Base-by-base conservation (phyloP, 2,113 vertebrate genomes). In the Crotalus horridus region DNA sequence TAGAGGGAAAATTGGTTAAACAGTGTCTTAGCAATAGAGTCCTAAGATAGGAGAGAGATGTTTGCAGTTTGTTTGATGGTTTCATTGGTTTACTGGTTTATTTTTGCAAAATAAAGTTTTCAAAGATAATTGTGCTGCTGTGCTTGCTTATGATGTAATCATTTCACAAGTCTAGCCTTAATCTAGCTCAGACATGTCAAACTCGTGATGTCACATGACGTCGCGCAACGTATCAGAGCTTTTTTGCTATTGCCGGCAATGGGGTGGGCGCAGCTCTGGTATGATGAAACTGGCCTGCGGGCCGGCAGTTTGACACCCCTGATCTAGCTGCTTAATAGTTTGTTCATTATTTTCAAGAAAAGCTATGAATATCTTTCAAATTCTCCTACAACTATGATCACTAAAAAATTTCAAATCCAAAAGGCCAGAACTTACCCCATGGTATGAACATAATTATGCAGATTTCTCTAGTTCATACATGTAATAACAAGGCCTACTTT, bases 81-180 rank as follows among this genome's bases (percentile, higher is more conserved):
- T 92, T 89, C 89, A 92, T 92, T 92, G 85, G 26, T 89, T 92
- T 81, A 92, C 20, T 89, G 89, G 59, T 48, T 48, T 48, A 48
- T 48, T 48, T 48, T 48, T 89, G 51, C 24, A 89, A 92, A 81
- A 89, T 81, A 89, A 89, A 81, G 61, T 61, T 92, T 92, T 92
- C 87, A 92, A 26, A 81, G 51, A 33, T 39, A 92, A 46, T 92
- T 92, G 51, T 92, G 51, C 91, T 92, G 51, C 61, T 92, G 61
- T 81, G 61, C 33, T 64, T 81, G 24, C 61, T 92, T 89, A 89
- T 89, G 87, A 89, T 89, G 24, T 81, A 54, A 88, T 92, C 74
- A 39, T 26, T 92, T 92, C 89, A 92, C 89, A 61, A 10, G 87
- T 74, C 53, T 51, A 81, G 33, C 51, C 61, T 56, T 81, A 89